phyloP scores from a whole-genome alignment of 1,140 invertebrate genomes.

The Drosophila nikananu region DNA sequence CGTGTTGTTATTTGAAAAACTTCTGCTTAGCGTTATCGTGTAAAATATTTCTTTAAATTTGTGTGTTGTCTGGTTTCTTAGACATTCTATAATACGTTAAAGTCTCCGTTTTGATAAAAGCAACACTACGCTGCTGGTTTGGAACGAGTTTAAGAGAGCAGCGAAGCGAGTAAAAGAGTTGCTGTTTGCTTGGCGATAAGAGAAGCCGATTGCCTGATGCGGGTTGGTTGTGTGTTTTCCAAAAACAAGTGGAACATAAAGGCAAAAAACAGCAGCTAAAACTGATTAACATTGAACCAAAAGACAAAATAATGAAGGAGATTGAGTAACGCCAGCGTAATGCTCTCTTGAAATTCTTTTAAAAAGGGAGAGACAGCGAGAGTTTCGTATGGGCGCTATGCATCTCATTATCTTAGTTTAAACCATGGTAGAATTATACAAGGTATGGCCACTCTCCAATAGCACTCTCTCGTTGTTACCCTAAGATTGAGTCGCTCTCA shows the following conservation, averaged over 20 bases:
- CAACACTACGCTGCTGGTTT: background rate
- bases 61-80: background rate
- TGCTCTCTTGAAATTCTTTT: background rate
- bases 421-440: too few species aligned
- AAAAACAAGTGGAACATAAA: background rate
- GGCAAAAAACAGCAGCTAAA: background rate
- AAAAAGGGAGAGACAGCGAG: background rate
- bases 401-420: background rate
- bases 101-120: background rate
- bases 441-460: too few species aligned
- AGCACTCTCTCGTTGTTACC: too few species aligned
- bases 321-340: background rate
- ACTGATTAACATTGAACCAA: background rate
- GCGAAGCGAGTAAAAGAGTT: conserved; percentile 8
- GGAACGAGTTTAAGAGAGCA: conserved; percentile 5
- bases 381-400: too few species aligned
- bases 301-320: background rate
- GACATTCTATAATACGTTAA: background rate
- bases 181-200: conserved; percentile 6
- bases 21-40: background rate
- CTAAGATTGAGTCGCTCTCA: too few species aligned
- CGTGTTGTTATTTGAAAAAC: background rate
- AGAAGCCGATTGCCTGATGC: background rate
- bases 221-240: conserved; percentile 3
- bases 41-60: background rate